These are phyloP conservation scores for Leptoteleia sp. DNA, from an alignment of 1,140 invertebrate genomes.

Conservation along the genomic window DNA sequence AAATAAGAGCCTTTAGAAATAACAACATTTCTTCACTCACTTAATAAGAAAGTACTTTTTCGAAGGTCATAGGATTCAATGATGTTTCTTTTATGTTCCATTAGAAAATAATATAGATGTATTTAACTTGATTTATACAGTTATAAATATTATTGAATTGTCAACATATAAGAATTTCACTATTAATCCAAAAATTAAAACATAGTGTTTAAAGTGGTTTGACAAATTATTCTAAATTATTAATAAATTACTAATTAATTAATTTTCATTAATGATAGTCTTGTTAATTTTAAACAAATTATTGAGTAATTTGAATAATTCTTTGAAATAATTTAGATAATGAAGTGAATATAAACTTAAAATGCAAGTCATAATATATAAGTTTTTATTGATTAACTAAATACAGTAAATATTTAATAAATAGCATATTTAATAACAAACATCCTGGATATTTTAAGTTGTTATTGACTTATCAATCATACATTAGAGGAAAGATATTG, in stretches of 20 bases:
- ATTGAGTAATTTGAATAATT: too few species aligned
- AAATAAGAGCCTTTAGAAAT: too few species aligned
- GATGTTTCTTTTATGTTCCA: slow-evolving; percentile 1
- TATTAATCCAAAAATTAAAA: too few species aligned
- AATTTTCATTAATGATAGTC: too few species aligned
- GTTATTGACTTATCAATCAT: slow-evolving; percentile 2
- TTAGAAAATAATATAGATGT: neutral
- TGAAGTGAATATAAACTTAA: too few species aligned
- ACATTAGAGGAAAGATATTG: neutral
- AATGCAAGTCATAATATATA: neutral
- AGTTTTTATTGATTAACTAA: neutral
- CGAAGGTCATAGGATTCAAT: slow-evolving; percentile 19
- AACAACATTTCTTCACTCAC: slow-evolving; percentile 4
- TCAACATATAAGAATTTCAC: neutral
- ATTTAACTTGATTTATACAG: neutral
- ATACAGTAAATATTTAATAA: neutral
- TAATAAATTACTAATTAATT: too few species aligned
- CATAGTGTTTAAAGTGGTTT: too few species aligned
- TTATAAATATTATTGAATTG: neutral
- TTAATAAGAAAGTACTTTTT: slow-evolving; percentile 31
- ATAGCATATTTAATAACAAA: neutral
- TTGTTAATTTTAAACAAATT: too few species aligned
- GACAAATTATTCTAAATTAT: too few species aligned
- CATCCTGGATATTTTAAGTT: neutral
- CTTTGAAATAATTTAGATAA: too few species aligned